Evolutionary conservation across 1,140 invertebrate genomes (phyloP).

Genomic region (Bursaphelenchus mucronatus): DNA sequence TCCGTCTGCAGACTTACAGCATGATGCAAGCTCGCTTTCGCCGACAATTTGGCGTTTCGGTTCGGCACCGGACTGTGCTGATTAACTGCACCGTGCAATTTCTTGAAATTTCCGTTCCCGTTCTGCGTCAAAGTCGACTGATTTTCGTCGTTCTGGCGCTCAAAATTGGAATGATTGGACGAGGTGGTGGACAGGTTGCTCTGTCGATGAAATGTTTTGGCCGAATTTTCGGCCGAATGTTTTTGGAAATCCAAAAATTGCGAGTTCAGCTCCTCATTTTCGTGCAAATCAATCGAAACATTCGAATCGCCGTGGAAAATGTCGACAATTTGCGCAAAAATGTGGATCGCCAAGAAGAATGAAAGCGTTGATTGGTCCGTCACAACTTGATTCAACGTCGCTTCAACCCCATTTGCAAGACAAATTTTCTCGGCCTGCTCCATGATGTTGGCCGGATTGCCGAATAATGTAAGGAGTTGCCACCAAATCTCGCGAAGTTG

Average conservation of each 20-base stretch:
- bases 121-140: neutral
- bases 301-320: slow-evolving; percentile 51
- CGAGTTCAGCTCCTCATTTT: slow-evolving; percentile 36
- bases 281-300: slow-evolving; percentile 45
- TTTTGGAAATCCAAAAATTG: slow-evolving; percentile 34
- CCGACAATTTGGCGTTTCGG: neutral
- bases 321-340: slow-evolving; percentile 51
- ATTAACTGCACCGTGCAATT: neutral
- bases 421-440: slow-evolving; percentile 31
- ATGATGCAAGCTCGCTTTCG: slow-evolving; percentile 1
- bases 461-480: slow-evolving; percentile 37
- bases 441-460: slow-evolving; percentile 47
- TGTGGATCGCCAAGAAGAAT: slow-evolving; percentile 51
- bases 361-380: slow-evolving; percentile 37
- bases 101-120: neutral
- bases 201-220: slow-evolving; percentile 2
- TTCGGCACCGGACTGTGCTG: neutral
- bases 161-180: slow-evolving; percentile 21
- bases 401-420: slow-evolving; percentile 11
- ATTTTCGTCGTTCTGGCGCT: slow-evolving; percentile 11
- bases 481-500: slow-evolving; percentile 30
- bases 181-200: slow-evolving; percentile 36
- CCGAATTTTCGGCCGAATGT: slow-evolving; percentile 2
- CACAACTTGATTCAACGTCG: slow-evolving; percentile 22
- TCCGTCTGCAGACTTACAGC: slow-evolving; percentile 16